phyloP scores from a whole-genome alignment of 2,888 invertebrate species.

The Luffia ferchaultella region DNA sequence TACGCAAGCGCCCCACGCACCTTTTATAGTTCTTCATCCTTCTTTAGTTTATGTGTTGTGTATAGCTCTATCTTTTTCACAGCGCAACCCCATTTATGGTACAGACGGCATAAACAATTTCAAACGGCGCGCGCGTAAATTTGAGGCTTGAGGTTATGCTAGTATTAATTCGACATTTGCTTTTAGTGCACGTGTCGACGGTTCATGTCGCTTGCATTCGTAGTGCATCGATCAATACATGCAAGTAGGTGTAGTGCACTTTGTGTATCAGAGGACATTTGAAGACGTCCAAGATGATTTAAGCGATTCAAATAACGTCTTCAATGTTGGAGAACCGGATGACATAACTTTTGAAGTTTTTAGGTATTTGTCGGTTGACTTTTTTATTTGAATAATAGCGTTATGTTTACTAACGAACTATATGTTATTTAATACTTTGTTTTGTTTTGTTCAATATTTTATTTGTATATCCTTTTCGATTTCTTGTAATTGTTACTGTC shows the following conservation, averaged over 20 bases:
- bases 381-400: too few relatives aligned
- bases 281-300: background rate
- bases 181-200: constrained; percentile 38
- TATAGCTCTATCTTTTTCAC: constrained; percentile 33
- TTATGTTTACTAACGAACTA: too few relatives aligned
- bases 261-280: background rate
- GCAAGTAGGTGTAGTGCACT: background rate
- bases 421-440: too few relatives aligned
- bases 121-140: constrained; percentile 49
- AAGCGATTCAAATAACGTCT: too few relatives aligned
- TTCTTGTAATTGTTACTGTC: too few relatives aligned
- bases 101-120: constrained; percentile 54
- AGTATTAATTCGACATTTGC: constrained; percentile 55
- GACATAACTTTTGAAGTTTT: background rate
- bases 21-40: constrained; percentile 31
- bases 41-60: constrained; percentile 22
- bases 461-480: too few relatives aligned
- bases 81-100: constrained; percentile 48
- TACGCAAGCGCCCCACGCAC: constrained; percentile 17
- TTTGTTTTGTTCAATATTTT: too few relatives aligned
- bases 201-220: constrained; percentile 1
- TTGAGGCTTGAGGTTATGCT: constrained; percentile 50
- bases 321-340: background rate
- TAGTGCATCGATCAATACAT: constrained; percentile 2
- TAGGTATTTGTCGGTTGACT: too few relatives aligned